Percentiles rank a stretch among this genome's conserved stretches.
phyloP scores from a whole-genome alignment of 2,797 vertebrate species.

The Epinephelus awoara region DNA sequence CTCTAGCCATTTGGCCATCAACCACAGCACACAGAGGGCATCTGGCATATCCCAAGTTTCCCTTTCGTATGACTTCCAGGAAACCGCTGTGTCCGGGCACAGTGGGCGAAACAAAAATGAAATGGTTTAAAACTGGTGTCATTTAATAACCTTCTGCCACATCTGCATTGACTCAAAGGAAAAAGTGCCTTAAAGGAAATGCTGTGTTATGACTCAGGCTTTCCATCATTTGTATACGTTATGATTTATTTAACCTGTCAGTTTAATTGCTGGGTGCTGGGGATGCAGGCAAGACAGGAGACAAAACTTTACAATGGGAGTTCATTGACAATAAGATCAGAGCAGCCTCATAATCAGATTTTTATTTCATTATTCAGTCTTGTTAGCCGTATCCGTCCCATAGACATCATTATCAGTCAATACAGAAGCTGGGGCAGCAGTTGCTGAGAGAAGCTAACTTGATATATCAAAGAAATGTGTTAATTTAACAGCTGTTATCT shows the following conservation, averaged over 20 bases:
- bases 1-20: constrained; percentile 32
- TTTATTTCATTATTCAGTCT: not conserved
- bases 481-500: not conserved
- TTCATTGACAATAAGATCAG: not conserved
- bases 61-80: constrained; percentile 30
- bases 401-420: constrained; percentile 2
- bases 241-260: too few species aligned
- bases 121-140: not conserved
- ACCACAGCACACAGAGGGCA: constrained; percentile 25
- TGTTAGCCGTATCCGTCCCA: not conserved
- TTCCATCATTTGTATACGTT: not conserved
- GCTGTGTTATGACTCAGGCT: not conserved
- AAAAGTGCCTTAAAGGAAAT: not conserved
- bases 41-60: constrained; percentile 37
- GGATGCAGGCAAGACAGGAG: not conserved
- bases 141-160: constrained; percentile 13
- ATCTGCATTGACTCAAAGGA: constrained; percentile 38
- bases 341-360: not conserved
- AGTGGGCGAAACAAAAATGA: not conserved
- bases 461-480: not conserved
- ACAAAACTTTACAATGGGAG: not conserved
- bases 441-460: not conserved
- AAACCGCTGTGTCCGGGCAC: constrained; percentile 19
- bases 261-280: not conserved
- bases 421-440: not conserved